Conservation (phyloP, 1,140 invertebrate species). For the Andricus grossulariae region DNA sequence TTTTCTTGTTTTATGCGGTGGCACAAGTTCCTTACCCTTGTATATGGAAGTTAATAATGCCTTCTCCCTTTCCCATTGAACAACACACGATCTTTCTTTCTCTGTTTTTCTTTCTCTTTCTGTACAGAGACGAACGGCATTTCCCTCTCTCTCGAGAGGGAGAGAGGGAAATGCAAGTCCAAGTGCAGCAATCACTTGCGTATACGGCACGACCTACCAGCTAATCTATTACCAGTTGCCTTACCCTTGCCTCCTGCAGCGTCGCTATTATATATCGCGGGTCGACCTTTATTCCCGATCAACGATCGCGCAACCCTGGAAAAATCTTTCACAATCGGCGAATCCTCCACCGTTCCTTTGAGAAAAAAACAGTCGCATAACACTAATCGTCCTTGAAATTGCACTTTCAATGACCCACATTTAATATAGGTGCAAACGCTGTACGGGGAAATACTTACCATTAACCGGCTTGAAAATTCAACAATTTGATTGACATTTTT, state of each 20-base stretch:
- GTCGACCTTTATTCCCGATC: conserved; percentile 62
- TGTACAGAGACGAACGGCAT: conserved; percentile 5
- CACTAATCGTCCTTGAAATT: conserved; percentile 29
- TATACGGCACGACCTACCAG: conserved; percentile 55
- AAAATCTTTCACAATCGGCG: conserved; percentile 37
- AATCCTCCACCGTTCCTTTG: conserved; percentile 19
- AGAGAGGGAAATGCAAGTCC: conserved; percentile 60
- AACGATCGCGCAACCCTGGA: conserved; percentile 49
- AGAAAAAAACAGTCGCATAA: conserved; percentile 30
- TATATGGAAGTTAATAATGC: conserved; percentile 24
- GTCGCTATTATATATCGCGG: conserved; percentile 53
- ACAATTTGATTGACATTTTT: too few species aligned
- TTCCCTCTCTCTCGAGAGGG: conserved; percentile 37
- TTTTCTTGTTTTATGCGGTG: conserved; percentile 6
- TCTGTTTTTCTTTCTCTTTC: background rate
- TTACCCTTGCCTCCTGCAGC: conserved; percentile 59
- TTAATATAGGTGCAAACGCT: conserved; percentile 3
- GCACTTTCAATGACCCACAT: conserved; percentile 29
- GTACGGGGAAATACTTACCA: background rate
- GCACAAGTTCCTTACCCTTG: background rate
- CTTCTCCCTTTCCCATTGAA: background rate
- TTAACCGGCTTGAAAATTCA: background rate
- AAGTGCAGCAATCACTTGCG: conserved; percentile 65
- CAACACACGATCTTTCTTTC: background rate
- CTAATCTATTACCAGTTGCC: conserved; percentile 65